Conservation (phyloP, 2,888 invertebrate species). For the Portevinia maculata region DNA sequence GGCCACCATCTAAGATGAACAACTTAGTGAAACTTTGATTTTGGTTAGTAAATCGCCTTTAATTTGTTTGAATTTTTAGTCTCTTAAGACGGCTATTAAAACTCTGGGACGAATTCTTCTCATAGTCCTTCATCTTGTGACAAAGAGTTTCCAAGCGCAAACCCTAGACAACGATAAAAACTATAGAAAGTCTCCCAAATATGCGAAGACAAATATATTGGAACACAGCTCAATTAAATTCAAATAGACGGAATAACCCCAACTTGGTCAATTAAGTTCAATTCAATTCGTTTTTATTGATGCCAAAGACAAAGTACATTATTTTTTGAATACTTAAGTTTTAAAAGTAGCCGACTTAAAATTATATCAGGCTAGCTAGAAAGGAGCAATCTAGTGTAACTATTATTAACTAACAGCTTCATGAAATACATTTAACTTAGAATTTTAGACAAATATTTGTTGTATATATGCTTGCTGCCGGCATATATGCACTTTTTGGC, state of each 20-base stretch:
- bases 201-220: conserved; percentile 74
- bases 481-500: too few relatives aligned
- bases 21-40: conserved; percentile 85
- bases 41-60: conserved; percentile 81
- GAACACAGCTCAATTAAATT: conserved; percentile 76
- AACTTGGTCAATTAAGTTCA: conserved; percentile 82
- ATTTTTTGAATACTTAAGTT: too few relatives aligned
- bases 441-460: too few relatives aligned
- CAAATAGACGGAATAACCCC: conserved; percentile 77
- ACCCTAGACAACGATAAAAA: conserved; percentile 34
- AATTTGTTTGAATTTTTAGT: neutral
- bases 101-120: conserved; percentile 79
- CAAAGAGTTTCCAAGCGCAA: conserved; percentile 73
- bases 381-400: too few relatives aligned
- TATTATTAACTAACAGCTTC: too few relatives aligned
- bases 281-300: conserved; percentile 78
- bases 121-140: conserved; percentile 76
- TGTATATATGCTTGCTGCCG: too few relatives aligned
- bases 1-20: conserved; percentile 84
- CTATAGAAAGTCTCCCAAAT: conserved; percentile 76
- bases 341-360: conserved; percentile 86
- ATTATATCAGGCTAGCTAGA: too few relatives aligned
- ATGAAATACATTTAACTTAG: too few relatives aligned
- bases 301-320: too few relatives aligned
- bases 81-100: conserved; percentile 77